phyloP scores from a whole-genome alignment of 2,888 invertebrate species.

The Amblyjoppa fuscipennis region DNA sequence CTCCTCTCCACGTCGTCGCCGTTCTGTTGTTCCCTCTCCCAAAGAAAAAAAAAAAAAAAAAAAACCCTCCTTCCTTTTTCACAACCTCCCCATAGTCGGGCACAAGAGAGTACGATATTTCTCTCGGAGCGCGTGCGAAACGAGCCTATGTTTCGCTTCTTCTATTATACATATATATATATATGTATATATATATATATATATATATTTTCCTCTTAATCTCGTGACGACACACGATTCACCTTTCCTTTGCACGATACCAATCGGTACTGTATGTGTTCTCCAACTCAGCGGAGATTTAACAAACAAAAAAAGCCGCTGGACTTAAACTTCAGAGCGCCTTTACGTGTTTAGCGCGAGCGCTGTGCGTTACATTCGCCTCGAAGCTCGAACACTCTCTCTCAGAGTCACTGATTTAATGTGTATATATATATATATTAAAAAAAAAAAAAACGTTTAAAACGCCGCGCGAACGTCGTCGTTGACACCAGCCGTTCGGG shows the following conservation, averaged over 20 bases:
- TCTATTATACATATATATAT: conserved; percentile 11
- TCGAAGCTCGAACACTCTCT: too few species aligned
- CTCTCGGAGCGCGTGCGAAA: conserved; percentile 58
- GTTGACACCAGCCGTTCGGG: not conserved
- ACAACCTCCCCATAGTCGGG: conserved; percentile 51
- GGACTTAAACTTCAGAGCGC: too few species aligned
- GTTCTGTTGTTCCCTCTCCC: conserved; percentile 44
- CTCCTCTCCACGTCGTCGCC: conserved; percentile 51
- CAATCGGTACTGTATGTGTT: too few species aligned
- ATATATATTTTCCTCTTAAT: conserved; percentile 20
- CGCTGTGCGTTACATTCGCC: too few species aligned
- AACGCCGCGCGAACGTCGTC: too few species aligned
- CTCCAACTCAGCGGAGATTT: not conserved
- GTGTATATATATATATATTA: too few species aligned
- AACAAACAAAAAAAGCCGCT: too few species aligned
- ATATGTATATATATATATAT: not conserved
- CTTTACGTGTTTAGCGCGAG: too few species aligned
- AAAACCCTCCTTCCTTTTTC: conserved; percentile 18
- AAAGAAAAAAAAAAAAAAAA: not conserved
- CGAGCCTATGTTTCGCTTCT: not conserved
- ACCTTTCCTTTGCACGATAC: too few species aligned
- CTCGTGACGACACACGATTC: conserved; percentile 51
- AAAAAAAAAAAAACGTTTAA: too few species aligned
- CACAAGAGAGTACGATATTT: conserved; percentile 57
- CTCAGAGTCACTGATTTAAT: too few species aligned